Evolutionary conservation across 1,140 invertebrate genomes (phyloP), one percentile per base, ranked within the genome.

Genomic region (Neotoxoptera formosana): DNA sequence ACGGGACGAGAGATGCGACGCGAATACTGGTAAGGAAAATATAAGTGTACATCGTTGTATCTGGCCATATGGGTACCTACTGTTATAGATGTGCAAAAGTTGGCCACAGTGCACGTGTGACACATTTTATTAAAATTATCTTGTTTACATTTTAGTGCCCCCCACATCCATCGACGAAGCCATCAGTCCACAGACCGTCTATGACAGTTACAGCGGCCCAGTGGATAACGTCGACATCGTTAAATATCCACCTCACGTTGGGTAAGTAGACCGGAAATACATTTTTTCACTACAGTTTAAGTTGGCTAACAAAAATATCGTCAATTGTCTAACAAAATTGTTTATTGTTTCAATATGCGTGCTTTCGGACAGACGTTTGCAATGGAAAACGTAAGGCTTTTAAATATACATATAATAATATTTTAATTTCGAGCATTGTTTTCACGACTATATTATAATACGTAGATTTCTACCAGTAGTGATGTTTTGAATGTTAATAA

Each of bases 1-100:
- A 2, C 96, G 98, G 94, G 98, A 99, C 94, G 98, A 98, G 95
- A 96, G 97, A 23, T 96, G 97, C 25, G 97, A 97, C 93, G 95
- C 96, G 91, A 96, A 94, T 95, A 94, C 76, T 94, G 94, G 93
- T 94, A 93, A 56, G 34, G 45, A 76, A 76, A 81, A 45, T 21
- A 17, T 47, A 6, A 36, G 30, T 41, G 41, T 20, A 60, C 23
- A 60, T 36, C 34, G 11, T 36, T 34, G 2, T 76, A 45, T 45
- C 9, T 67, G 30, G 11, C 60, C 25, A 36, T 23, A 83, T 83
- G 30, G n/a, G 14, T n/a, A 21, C 20, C 17, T 53, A 53, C n/a
- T 34, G 60, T 76, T 4, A 17, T 76, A 6, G 60, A n/a, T 76
- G 60, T n/a, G 11, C 1, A 9, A 76, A 76, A 76, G n/a, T 76